Evolutionary conservation across 2,113 vertebrate genomes (phyloP).

Genomic region (Perca flavescens): DNA sequence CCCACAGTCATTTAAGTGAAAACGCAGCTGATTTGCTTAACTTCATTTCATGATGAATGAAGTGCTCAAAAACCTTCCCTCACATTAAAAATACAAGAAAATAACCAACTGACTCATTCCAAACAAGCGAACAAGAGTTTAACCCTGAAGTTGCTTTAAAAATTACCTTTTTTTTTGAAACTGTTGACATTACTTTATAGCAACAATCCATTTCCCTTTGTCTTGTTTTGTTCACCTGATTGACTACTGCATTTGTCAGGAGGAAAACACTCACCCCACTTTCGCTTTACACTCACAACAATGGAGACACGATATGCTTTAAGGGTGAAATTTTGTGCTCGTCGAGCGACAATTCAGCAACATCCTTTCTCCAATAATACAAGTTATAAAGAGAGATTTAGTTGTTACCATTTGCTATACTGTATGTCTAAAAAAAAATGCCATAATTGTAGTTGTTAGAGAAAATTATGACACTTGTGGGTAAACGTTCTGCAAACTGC

Average conservation of each 20-base stretch:
- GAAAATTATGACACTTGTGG: constrained; percentile 81
- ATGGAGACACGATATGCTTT: constrained; percentile 62
- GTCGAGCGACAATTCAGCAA: constrained; percentile 68
- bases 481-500: constrained; percentile 79
- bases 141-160: constrained; percentile 19
- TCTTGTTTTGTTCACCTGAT: constrained; percentile 64
- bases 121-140: constrained; percentile 16
- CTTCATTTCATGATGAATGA: not conserved
- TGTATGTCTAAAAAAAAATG: constrained; percentile 68
- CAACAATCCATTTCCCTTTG: constrained; percentile 41
- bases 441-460: constrained; percentile 83
- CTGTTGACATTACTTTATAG: constrained; percentile 8
- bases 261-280: constrained; percentile 55
- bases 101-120: constrained; percentile 1
- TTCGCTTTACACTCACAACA: constrained; percentile 65
- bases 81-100: constrained; percentile 10
- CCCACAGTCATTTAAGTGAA: not conserved
- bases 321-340: constrained; percentile 46
- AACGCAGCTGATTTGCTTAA: not conserved
- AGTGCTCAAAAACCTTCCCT: not conserved
- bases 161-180: constrained; percentile 63
- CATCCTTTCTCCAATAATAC: constrained; percentile 68
- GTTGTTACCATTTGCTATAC: constrained; percentile 73
- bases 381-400: constrained; percentile 61
- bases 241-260: constrained; percentile 61